Evolutionary conservation across 2,888 invertebrate species (phyloP), one percentile per base, ranked within the genome.

Genomic region (Liposcelis brunnea): DNA sequence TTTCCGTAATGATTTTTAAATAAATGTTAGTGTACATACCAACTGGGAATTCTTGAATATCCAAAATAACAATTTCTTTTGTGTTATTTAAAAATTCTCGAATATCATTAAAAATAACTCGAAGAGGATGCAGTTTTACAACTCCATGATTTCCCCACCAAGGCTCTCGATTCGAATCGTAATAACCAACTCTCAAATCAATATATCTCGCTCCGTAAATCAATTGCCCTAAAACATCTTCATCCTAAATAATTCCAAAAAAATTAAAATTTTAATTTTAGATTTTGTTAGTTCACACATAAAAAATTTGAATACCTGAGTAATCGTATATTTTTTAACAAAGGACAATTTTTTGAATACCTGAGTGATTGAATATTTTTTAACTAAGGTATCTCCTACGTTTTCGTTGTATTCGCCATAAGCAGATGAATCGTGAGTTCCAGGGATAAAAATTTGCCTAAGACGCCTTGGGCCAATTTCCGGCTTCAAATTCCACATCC

Each of bases 371-470:
- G 69, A 59, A 47, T 69, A 70, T 52, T 67, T 69, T 6, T 67
- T 63, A 5, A 70, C 59, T 32, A 68, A 48, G 37, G 58, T 64
- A 35, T 56, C 57, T 7, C 46, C 46, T 10, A 49, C 50, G 1
- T 50, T 45, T 1, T 44, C 42, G 11, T 54, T 49, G 11, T 52
- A 47, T 43, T 61, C 58, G 8, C 57, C 56, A 54, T 71, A 76
- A 8, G 74, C 67, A 3, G 75, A 78, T 0, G 79, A 74, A 58
- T 80, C 76, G 55, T 81, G 80, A 0, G 78, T 75, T 1, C 80
- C 80, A 1, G 80, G 80, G 52, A 80, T 67, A 50, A 80, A 71
- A 3, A 79, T 55, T 47, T 72, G 66, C 10, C 67, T 61, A 42
- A 75, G 56, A 33, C 65, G 65, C 45, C 65, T 55, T 21, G 61